Percentiles rank a stretch among this genome's conserved stretches.
These are phyloP conservation scores for Alviniconcha marisindica DNA, from an alignment of 1,140 invertebrate genomes.

Conservation along the genomic window DNA sequence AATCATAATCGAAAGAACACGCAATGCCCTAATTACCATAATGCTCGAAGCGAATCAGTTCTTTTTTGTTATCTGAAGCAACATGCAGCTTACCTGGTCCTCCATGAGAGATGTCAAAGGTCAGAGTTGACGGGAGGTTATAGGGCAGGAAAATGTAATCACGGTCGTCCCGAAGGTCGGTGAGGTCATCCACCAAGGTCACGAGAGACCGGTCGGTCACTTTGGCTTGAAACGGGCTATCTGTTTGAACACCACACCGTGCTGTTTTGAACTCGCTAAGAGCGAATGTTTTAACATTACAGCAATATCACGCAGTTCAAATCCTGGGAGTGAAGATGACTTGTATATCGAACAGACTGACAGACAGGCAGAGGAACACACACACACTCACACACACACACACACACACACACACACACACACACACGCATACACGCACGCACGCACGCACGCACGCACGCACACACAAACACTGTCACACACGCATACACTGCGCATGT, in stretches of 20 bases:
- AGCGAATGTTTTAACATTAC: too few relatives aligned
- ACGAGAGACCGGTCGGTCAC: constrained; percentile 84
- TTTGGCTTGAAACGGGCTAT: constrained; percentile 84
- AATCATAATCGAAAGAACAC: too few relatives aligned
- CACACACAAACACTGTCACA: not conserved
- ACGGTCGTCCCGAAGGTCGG: constrained; percentile 83
- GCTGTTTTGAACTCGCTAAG: too few relatives aligned
- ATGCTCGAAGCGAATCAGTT: too few relatives aligned
- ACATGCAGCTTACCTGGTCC: constrained; percentile 81
- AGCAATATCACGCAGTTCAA: too few relatives aligned
- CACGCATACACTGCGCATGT: too few relatives aligned
- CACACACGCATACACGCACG: not conserved
- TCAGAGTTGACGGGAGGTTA: constrained; percentile 78
- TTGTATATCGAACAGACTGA: not conserved
- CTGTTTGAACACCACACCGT: constrained; percentile 71
- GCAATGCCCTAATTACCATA: too few relatives aligned
- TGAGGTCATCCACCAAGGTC: constrained; percentile 80
- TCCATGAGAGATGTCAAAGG: constrained; percentile 80
- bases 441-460: not conserved
- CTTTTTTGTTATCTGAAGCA: too few relatives aligned
- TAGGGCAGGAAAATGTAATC: constrained; percentile 82
- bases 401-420: not conserved
- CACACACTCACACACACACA: not conserved
- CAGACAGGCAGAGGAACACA: not conserved
- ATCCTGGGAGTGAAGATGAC: too few relatives aligned